Evolutionary conservation across 2,113 vertebrate species (phyloP), one percentile per base, ranked within the genome.

Genomic region (Lasiurus borealis): DNA sequence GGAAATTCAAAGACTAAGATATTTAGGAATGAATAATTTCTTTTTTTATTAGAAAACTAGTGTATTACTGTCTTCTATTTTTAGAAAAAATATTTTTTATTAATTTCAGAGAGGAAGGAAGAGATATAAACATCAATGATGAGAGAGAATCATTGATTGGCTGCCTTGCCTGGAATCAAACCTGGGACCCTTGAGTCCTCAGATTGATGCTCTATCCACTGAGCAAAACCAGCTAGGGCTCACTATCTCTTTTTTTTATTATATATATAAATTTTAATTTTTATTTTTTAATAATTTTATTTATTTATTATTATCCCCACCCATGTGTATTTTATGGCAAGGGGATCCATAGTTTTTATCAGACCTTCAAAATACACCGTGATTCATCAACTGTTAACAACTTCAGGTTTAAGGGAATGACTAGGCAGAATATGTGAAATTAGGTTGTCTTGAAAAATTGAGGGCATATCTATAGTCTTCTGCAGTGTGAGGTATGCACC

Each of bases 381-480:
- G 16, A 64, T 77, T 46, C 1, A 85, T 50, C 21, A 85, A 73
- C 82, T 59, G 9, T 81, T 93, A 81, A 76, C 72, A 86, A 96
- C 14, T 88, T 78, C 8, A 57, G 11, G 29, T 75, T 40, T 78
- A 54, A 75, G 36, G 48, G 54, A n/a, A 73, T 6, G 27, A 62
- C 11, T 46, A 21, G 44, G 15, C 44, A 85, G 25, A 82, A 15
- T 75, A 82, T 80, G 8, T 91, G 75, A 89, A 88, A 76, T 93
- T 19, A 73, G 18, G 64, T 40, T 15, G 19, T 71, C 29, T 69
- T 93, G 54, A 93, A 78, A 88, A 82, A 82, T 8, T 1, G 23
- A 92, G 19, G 50, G 31, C 14, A 18, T 68, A 46, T 46, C n/a
- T 85, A 36, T 6, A 82, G 34, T 71, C 4, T 94, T 77, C 34